Conservation (phyloP, 2,888 invertebrate genomes). For the Pegoplata infirma region DNA sequence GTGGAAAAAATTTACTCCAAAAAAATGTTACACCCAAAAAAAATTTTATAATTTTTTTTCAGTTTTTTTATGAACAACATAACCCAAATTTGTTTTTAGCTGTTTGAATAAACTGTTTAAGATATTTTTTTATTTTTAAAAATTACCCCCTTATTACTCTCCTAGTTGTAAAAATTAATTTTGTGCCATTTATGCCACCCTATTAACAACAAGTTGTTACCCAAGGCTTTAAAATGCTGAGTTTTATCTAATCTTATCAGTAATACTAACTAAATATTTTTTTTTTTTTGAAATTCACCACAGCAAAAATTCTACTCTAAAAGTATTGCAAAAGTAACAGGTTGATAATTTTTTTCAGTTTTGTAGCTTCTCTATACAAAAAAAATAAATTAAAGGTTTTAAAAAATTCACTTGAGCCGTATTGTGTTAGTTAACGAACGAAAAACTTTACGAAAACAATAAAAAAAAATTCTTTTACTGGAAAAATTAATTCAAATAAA, state of each 20-base stretch:
- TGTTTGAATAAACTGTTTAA: too few species aligned
- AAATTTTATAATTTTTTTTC: too few species aligned
- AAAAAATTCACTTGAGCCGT: conserved; percentile 53
- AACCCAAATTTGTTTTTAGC: too few species aligned
- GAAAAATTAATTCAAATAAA: conserved; percentile 10
- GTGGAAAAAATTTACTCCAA: too few species aligned
- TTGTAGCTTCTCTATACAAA: not conserved
- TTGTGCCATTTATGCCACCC: too few species aligned
- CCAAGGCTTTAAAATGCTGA: conserved; percentile 57
- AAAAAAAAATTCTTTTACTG: conserved; percentile 15
- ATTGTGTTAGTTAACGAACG: conserved; percentile 70
- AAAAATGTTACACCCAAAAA: too few species aligned
- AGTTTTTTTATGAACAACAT: too few species aligned
- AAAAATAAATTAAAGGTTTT: conserved; percentile 12
- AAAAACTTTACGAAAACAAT: conserved; percentile 64
- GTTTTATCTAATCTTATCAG: conserved; percentile 64
- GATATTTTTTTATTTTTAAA: too few species aligned
- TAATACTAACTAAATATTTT: conserved; percentile 6
- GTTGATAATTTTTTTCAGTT: conserved; percentile 42
- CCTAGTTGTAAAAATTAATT: too few species aligned
- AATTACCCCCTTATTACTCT: too few species aligned
- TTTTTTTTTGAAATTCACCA: not conserved
- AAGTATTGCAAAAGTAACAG: conserved; percentile 68
- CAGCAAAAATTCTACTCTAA: not conserved
- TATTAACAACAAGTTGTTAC: too few species aligned